Evolutionary conservation across 30 jellyfish, hydroid and myxozoan species (phyloP), one percentile per base, ranked within the genome.

Genomic region (Hydractinia echinata): DNA sequence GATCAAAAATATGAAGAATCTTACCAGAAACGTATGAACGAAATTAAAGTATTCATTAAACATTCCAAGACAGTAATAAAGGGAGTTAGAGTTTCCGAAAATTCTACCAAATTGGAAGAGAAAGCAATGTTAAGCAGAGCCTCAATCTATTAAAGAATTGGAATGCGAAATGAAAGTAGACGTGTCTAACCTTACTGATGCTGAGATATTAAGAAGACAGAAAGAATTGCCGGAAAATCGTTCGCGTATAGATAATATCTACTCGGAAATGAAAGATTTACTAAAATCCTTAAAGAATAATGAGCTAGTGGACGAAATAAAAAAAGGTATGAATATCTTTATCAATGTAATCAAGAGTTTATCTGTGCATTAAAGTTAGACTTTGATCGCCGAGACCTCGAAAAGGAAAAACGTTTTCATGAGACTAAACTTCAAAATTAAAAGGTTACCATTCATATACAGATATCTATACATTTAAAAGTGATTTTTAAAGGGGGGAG

Each of bases 331-430:
- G 73, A 5, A 62, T 15, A 62, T 5, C 5, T 62, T 62, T 50
- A 62, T 15, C 30, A 15, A 5, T 5, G 50, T 5, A 5, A 6
- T 10, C 73, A 62, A 10, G 5, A 5, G 8, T 62, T 15, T 10
- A 5, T 62, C 30, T 5, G 5, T 5, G 4, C 5, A 62, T 5
- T 62, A 10, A 62, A 62, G 10, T 5, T 5, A 10, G 10, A 62
- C 73, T 62, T 62, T 62, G 73, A 62, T 62, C 5, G 30, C n/a
- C 4, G 50, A 50, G 4, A 50, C 16, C 10, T 62, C 30, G 10
- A n/a, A 10, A 62, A 62, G 30, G 73, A 62, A 10, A 62, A 62
- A 10, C 73, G 16, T 62, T 62, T 62, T 62, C 73, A 62, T 62
- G 73, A 62, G 30, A 62, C 50, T 10, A 62, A 62, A 5, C 73